Percentiles rank a stretch among this genome's conserved stretches.
Conservation (phyloP, 2,113 vertebrate genomes). For the Puffinus mauretanicus region DNA sequence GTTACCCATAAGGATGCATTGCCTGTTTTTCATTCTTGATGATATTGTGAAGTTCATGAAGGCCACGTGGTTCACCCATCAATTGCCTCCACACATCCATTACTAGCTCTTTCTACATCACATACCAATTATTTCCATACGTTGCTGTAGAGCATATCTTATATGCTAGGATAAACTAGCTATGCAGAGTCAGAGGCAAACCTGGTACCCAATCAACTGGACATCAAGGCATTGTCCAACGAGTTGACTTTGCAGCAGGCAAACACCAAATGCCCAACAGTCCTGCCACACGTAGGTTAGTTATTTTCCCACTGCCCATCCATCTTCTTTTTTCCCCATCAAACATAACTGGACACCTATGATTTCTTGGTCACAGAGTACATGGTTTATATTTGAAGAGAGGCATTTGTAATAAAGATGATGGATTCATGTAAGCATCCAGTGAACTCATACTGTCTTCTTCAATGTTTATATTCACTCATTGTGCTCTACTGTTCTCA, state of each 20-base stretch:
- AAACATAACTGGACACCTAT: background rate
- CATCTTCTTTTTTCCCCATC: background rate
- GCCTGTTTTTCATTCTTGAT: background rate
- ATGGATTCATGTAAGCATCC: conserved; percentile 10
- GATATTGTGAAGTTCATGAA: background rate
- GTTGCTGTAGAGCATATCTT: background rate
- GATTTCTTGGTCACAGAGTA: background rate
- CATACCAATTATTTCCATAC: background rate
- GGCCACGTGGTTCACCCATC: background rate
- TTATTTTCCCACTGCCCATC: background rate
- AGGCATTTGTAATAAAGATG: conserved; percentile 13
- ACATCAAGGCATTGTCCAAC: background rate
- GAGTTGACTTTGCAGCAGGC: background rate
- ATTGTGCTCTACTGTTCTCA: conserved; percentile 50
- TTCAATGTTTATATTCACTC: conserved; percentile 46
- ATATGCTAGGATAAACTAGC: background rate
- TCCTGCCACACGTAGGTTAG: background rate
- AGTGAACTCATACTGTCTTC: conserved; percentile 43
- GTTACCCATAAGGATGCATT: background rate
- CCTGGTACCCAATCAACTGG: background rate
- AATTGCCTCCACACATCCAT: background rate
- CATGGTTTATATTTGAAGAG: background rate
- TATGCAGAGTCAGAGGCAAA: background rate
- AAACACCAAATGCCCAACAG: background rate
- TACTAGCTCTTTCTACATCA: background rate